Conservation (phyloP, 1,140 invertebrate species). For the Ericerus pela region DNA sequence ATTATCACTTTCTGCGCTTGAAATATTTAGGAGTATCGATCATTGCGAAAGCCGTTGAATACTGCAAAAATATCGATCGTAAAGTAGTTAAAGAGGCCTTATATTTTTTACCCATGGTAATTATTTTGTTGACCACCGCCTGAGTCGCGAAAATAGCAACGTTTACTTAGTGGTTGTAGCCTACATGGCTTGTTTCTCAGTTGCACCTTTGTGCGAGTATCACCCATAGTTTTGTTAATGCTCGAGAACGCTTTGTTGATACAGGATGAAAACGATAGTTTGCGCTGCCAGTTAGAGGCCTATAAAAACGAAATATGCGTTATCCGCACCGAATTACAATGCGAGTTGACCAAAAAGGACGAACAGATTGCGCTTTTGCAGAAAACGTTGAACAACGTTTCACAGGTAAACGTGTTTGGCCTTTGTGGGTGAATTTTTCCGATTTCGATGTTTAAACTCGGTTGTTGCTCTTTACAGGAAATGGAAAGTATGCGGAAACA, state of each 20-base stretch:
- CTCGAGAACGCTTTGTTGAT: slow-evolving; percentile 15
- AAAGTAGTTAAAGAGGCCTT: no score
- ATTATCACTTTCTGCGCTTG: no score
- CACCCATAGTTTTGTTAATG: background rate
- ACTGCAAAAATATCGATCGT: no score
- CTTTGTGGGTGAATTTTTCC: background rate
- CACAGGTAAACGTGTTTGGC: slow-evolving; percentile 35
- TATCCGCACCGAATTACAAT: slow-evolving; percentile 47
- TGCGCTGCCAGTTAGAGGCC: slow-evolving; percentile 82
- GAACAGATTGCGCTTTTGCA: slow-evolving; percentile 56
- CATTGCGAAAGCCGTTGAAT: no score
- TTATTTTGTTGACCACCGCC: no score
- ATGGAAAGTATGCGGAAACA: background rate
- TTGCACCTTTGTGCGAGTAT: no score
- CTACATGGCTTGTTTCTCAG: no score
- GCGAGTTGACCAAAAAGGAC: slow-evolving; percentile 50
- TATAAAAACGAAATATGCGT: slow-evolving; percentile 80
- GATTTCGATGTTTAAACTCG: background rate
- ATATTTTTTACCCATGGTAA: no score
- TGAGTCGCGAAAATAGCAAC: no score
- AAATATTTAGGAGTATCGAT: no score
- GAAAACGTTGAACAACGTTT: slow-evolving; percentile 64
- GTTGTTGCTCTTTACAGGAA: background rate
- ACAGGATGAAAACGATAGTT: slow-evolving; percentile 76
- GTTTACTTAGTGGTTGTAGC: no score